Conservation (phyloP, 2,113 vertebrate species). For the Osmerus eperlanus region DNA sequence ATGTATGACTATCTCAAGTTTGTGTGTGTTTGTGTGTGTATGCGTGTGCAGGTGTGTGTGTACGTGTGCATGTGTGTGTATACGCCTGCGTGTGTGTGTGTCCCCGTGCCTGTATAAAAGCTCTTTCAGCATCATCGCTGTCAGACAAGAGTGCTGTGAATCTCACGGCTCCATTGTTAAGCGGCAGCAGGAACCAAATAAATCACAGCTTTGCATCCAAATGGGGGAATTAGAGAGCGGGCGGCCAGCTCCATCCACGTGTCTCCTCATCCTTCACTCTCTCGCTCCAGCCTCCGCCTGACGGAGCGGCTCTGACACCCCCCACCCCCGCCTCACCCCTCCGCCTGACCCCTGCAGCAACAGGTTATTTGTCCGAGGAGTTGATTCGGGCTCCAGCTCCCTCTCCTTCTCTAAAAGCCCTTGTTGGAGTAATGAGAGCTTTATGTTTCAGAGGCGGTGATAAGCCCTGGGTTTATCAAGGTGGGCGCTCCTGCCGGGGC, state of each 20-base stretch:
- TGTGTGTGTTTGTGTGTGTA: conserved; percentile 10
- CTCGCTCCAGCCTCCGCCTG: conserved; percentile 11
- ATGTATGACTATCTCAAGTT: too few relatives aligned
- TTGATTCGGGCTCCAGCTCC: conserved; percentile 34
- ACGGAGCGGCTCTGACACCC: conserved; percentile 37
- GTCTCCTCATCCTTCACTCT: conserved; percentile 40
- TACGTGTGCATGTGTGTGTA: neutral
- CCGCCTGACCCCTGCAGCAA: conserved; percentile 27
- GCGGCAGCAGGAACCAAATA: conserved; percentile 41
- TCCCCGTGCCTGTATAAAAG: neutral
- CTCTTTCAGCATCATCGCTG: neutral
- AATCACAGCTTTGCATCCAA: conserved; percentile 51
- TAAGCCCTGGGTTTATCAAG: conserved; percentile 45
- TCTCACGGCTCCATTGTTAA: neutral
- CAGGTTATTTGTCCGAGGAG: conserved; percentile 49
- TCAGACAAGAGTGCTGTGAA: neutral
- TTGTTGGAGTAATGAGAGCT: conserved; percentile 42
- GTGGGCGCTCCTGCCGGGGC: conserved; percentile 9
- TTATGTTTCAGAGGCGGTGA: conserved; percentile 37
- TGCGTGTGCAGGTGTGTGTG: neutral
- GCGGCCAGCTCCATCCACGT: conserved; percentile 23
- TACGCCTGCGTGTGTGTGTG: neutral
- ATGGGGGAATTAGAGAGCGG: conserved; percentile 43
- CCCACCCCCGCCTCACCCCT: neutral
- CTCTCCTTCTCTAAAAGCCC: conserved; percentile 34